Evolutionary conservation across 2,888 invertebrate genomes (phyloP), one percentile per base, ranked within the genome.

Genomic region (Periphyllus acericola): DNA sequence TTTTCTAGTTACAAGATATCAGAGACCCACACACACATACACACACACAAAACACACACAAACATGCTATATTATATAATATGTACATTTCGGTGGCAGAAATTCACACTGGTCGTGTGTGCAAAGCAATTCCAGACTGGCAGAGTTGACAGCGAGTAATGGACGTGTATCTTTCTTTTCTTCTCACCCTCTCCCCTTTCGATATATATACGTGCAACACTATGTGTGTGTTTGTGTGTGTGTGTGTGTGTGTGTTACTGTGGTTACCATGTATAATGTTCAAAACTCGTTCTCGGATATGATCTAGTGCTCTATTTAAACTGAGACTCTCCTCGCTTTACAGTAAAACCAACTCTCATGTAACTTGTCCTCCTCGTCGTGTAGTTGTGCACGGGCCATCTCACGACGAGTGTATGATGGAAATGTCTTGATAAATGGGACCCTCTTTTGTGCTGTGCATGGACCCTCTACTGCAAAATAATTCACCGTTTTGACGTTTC

Each of bases 141-240:
- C 36, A 52, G 55, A 87, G 86, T 87, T 87, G 86, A 87, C 86
- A 87, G 80, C 86, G 80, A 87, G 86, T 87, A 87, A 87, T 87
- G 86, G 86, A 87, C 80, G 71, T 36, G 36, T 40, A 72, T 80
- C 14, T 68, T 34, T 72, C 36, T 83, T 34, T 72, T 68, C n/a
- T 46, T 46, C 46, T 46, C 46, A 1, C 46, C 46, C 46, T 46
- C 2, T 14, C 46, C 46, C 14, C 11, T n/a, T 11, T 3, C 46
- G 14, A 0, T 29, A 66, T 66, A 66, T n/a, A 66, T 14, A 14
- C n/a, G n/a, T n/a, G n/a, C n/a, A n/a, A n/a, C n/a, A n/a, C n/a
- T 29, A 29, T 14, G 11, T 32, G 32, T 19, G 34, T 34, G 19
- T 19, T 17, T 34, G 14, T 4, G 19, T 34, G 5, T 9, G 46